A percentile compares a stretch with the other conserved stretches of the same genome.
These are phyloP conservation scores for Siniperca knerii DNA, from an alignment of 2,113 vertebrate species.

Conservation along the genomic window DNA sequence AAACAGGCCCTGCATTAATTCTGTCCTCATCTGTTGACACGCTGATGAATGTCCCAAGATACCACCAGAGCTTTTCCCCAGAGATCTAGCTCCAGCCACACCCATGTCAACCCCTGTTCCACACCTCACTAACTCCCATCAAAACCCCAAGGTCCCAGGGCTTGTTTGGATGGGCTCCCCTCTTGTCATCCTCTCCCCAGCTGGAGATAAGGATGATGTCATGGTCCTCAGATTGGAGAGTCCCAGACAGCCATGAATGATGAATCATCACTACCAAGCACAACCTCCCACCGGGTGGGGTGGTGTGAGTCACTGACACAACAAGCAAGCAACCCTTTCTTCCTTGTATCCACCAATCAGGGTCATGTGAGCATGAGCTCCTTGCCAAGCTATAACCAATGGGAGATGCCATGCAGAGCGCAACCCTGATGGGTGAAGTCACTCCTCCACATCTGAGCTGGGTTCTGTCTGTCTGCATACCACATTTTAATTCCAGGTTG, in stretches of 20 bases:
- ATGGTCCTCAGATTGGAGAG: slow-evolving; percentile 74
- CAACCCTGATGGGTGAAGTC: slow-evolving; percentile 52
- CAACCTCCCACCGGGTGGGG: slow-evolving; percentile 65
- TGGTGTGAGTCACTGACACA: slow-evolving; percentile 72
- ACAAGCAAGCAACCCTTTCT: slow-evolving; percentile 59
- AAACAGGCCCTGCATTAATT: slow-evolving; percentile 56
- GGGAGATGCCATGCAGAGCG: slow-evolving; percentile 31
- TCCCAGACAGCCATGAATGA: slow-evolving; percentile 66
- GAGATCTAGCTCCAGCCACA: slow-evolving; percentile 47
- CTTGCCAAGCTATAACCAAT: slow-evolving; percentile 37
- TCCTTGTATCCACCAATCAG: slow-evolving; percentile 62
- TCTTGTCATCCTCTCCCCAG: slow-evolving; percentile 67
- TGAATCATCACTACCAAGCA: slow-evolving; percentile 74
- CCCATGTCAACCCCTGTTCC: slow-evolving; percentile 47
- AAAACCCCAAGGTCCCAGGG: slow-evolving; percentile 34
- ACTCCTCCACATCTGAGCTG: slow-evolving; percentile 57
- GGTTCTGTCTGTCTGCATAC: slow-evolving; percentile 51
- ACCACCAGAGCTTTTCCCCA: slow-evolving; percentile 43
- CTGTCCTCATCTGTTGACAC: slow-evolving; percentile 60
- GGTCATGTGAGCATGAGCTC: slow-evolving; percentile 66
- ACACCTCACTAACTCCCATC: slow-evolving; percentile 50
- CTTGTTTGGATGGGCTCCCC: slow-evolving; percentile 57
- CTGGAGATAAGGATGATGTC: slow-evolving; percentile 79
- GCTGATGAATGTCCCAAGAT: slow-evolving; percentile 53
- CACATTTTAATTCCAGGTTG: slow-evolving; percentile 72